Percentiles rank a stretch among this genome's conserved stretches.
Evolutionary conservation across 2,113 vertebrate genomes (phyloP).

Genomic region (Lagenorhynchus albirostris): DNA sequence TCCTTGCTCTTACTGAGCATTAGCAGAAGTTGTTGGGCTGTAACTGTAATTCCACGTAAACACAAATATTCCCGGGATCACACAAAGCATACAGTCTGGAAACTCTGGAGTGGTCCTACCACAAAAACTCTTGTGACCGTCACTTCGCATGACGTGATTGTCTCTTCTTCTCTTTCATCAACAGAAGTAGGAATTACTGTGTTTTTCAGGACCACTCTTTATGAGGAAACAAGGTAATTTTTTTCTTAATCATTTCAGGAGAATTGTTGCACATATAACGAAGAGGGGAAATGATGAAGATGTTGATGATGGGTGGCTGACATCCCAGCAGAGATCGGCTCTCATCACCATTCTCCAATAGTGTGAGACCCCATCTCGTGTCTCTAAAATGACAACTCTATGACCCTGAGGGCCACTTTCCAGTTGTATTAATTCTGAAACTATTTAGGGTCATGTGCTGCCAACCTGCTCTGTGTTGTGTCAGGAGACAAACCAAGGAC

Average conservation of each 20-base stretch:
- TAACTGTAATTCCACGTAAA: constrained; percentile 56
- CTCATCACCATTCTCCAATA: neutral
- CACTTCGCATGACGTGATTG: neutral
- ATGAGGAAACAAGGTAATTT: neutral
- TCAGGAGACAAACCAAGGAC: neutral
- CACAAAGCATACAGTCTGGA: neutral
- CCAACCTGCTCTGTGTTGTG: neutral
- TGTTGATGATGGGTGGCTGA: neutral
- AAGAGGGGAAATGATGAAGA: neutral
- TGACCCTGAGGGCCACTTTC: neutral
- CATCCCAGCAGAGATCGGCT: neutral
- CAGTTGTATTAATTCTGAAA: neutral
- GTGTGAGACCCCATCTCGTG: neutral
- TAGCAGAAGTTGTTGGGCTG: constrained; percentile 41
- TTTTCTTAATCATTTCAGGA: neutral
- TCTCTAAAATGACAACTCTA: neutral
- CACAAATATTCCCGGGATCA: neutral
- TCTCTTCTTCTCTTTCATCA: neutral
- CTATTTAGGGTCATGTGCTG: neutral
- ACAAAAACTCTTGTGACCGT: neutral
- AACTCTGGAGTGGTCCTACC: neutral
- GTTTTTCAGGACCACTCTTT: neutral
- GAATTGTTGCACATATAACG: neutral
- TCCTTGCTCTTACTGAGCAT: constrained; percentile 49
- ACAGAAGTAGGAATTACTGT: neutral